A percentile compares a stretch with the other conserved stretches of the same genome.
Conservation (phyloP, 2,888 invertebrate species). For the Oscheius sp. region DNA sequence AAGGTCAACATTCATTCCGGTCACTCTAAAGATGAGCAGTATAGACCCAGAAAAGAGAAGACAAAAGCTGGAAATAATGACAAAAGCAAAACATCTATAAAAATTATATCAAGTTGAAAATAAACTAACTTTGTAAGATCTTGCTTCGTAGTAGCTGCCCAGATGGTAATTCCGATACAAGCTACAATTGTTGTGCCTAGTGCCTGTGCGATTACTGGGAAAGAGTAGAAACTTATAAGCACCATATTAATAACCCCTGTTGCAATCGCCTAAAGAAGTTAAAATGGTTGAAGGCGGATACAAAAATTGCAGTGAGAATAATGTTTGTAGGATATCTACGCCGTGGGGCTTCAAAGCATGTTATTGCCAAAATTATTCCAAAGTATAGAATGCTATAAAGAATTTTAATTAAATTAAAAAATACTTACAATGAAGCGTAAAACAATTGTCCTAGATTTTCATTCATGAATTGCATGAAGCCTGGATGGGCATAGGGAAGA, state of each 20-base stretch:
- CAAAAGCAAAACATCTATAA: constrained; percentile 70
- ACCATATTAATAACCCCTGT: constrained; percentile 63
- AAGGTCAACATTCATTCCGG: constrained; percentile 28
- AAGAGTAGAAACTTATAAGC: constrained; percentile 47
- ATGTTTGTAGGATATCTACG: constrained; percentile 72
- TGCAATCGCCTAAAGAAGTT: constrained; percentile 48
- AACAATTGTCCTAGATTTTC: constrained; percentile 37
- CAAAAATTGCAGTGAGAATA: constrained; percentile 70
- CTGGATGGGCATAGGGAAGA: constrained; percentile 54
- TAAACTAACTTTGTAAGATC: constrained; percentile 59
- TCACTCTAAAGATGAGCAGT: constrained; percentile 70
- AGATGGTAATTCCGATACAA: constrained; percentile 61
- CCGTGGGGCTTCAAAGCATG: constrained; percentile 72
- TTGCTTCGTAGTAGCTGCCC: constrained; percentile 66
- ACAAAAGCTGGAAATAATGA: constrained; percentile 73
- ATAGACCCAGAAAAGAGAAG: constrained; percentile 74
- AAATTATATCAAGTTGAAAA: neutral
- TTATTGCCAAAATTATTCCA: constrained; percentile 72
- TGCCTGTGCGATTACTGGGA: constrained; percentile 57
- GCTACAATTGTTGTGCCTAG: constrained; percentile 57
- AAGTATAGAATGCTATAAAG: constrained; percentile 69
- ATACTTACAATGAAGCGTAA: neutral
- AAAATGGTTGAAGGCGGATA: neutral
- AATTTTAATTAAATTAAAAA: neutral
- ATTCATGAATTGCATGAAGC: constrained; percentile 37